Evolutionary conservation across 2,113 vertebrate genomes (phyloP).

Genomic region (Platysteira castanea): DNA sequence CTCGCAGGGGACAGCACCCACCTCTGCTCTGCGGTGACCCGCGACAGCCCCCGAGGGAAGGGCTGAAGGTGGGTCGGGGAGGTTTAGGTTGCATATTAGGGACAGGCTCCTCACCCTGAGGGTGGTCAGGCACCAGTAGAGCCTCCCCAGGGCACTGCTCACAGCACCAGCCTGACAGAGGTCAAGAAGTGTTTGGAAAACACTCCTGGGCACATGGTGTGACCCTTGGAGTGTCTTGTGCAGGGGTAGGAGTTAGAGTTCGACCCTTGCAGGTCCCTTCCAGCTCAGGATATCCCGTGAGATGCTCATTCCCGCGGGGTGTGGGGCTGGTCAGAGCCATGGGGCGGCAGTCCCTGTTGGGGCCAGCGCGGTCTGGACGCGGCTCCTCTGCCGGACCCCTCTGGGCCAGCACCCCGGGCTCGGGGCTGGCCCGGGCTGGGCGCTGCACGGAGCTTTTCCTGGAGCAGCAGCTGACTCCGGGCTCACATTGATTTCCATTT

Average conservation of each 20-base stretch:
- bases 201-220: fast-evolving
- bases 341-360: background rate
- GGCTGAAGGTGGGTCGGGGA: background rate
- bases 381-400: background rate
- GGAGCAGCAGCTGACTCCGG: background rate
- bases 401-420: background rate
- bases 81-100: fast-evolving
- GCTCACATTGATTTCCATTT: slow-evolving; percentile 33
- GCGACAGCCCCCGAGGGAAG: background rate
- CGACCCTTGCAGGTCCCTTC: background rate
- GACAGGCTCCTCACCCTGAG: background rate
- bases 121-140: background rate
- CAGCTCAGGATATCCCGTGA: background rate
- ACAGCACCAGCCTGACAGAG: background rate
- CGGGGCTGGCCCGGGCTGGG: background rate
- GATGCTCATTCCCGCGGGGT: fast-evolving
- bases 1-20: background rate
- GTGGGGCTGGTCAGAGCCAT: background rate
- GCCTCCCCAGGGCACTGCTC: background rate
- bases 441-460: background rate
- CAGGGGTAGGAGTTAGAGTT: background rate
- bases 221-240: background rate
- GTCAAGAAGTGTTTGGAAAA: no score
- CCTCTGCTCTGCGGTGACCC: background rate
- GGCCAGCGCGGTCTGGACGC: background rate